Conservation (phyloP, 2,113 vertebrate genomes). For the Pandion haliaetus region DNA sequence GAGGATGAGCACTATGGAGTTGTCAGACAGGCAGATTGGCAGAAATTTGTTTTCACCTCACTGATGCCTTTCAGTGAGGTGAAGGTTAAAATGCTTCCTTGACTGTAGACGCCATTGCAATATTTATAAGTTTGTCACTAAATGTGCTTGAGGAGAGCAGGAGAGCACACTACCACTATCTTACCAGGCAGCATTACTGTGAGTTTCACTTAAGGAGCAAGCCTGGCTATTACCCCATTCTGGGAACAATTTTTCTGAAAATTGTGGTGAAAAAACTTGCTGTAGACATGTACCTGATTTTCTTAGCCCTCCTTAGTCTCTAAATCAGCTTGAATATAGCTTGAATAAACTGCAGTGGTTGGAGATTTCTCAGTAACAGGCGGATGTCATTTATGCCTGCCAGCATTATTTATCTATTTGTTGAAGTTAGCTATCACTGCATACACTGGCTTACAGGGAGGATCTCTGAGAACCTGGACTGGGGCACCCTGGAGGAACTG, state of each 20-base stretch:
- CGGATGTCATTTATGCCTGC: neutral
- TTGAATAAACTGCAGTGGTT: neutral
- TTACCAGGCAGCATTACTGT: neutral
- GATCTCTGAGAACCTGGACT: neutral
- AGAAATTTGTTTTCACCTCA: neutral
- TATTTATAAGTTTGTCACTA: neutral
- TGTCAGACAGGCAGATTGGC: neutral
- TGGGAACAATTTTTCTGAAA: neutral
- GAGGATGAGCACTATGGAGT: neutral
- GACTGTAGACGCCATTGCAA: neutral
- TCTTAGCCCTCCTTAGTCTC: neutral
- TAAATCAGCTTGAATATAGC: neutral
- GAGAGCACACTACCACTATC: neutral
- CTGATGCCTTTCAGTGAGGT: neutral
- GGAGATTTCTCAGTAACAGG: neutral
- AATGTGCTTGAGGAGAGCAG: neutral
- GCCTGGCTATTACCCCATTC: neutral
- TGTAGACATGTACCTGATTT: neutral
- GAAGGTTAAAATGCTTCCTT: neutral
- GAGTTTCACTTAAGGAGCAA: neutral
- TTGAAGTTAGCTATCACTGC: neutral
- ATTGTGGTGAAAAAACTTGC: neutral
- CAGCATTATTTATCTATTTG: neutral
- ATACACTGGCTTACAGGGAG: neutral
- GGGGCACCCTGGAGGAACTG: neutral